Conservation (phyloP, 1,140 invertebrate species). For the Diprion similis region DNA sequence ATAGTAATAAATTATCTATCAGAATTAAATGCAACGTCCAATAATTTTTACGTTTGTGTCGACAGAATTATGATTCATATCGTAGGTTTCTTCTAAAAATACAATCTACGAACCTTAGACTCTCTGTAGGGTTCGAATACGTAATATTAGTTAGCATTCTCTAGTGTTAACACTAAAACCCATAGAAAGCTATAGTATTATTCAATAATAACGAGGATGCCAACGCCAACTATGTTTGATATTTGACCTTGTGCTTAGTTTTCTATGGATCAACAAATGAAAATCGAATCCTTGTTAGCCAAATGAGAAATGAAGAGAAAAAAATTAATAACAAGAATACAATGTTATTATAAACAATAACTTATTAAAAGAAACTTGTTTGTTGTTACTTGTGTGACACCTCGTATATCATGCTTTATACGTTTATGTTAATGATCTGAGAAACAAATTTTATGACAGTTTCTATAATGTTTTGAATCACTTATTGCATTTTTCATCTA, state of each 20-base stretch:
- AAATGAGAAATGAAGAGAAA: slow-evolving; percentile 33
- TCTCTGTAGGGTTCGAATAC: not conserved
- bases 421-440: slow-evolving; percentile 11
- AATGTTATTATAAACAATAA: slow-evolving; percentile 57
- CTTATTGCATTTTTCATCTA: not conserved
- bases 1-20: not conserved
- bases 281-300: slow-evolving; percentile 38
- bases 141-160: slow-evolving; percentile 10
- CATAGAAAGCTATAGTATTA: slow-evolving; percentile 30
- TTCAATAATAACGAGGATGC: slow-evolving; percentile 40
- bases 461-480: not conserved
- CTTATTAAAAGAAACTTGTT: slow-evolving; percentile 57
- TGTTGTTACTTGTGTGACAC: slow-evolving; percentile 52
- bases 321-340: slow-evolving; percentile 39
- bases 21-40: not conserved
- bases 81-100: not conserved
- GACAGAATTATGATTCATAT: not conserved
- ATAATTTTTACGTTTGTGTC: not conserved
- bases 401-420: slow-evolving; percentile 25
- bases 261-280: slow-evolving; percentile 46
- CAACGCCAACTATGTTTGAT: slow-evolving; percentile 46
- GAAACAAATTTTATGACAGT: slow-evolving; percentile 7
- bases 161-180: slow-evolving; percentile 30
- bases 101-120: not conserved
- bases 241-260: slow-evolving; percentile 49